Evolutionary conservation across 2,888 invertebrate genomes (phyloP).

Genomic region (Geotrupes spiniger): DNA sequence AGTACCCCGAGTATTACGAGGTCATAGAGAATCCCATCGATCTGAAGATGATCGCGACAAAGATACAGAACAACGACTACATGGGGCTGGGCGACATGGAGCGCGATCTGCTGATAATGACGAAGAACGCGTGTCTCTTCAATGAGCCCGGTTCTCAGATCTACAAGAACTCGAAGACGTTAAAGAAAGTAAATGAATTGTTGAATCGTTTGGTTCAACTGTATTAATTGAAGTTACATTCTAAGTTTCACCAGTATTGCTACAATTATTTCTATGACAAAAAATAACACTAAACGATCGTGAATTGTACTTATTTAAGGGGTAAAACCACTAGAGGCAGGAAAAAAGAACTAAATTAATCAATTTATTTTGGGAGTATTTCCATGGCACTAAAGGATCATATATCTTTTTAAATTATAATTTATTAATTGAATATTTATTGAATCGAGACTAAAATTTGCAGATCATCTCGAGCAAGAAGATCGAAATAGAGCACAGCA

Average conservation of each 20-base stretch:
- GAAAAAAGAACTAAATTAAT: too few species aligned
- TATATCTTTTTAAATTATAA: not conserved
- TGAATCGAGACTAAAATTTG: constrained; percentile 23
- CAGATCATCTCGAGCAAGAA: constrained; percentile 66
- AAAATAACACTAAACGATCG: not conserved
- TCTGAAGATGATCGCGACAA: constrained; percentile 86
- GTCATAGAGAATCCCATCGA: constrained; percentile 94
- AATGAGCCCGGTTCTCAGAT: constrained; percentile 97
- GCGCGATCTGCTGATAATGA: constrained; percentile 85
- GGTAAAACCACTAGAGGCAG: not conserved
- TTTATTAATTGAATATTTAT: constrained; percentile 7
- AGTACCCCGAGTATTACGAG: constrained; percentile 94
- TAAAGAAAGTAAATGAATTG: constrained; percentile 80
- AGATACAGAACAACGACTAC: constrained; percentile 85
- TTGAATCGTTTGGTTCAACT: not conserved
- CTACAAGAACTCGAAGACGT: constrained; percentile 88
- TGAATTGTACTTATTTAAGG: not conserved
- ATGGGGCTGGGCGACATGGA: constrained; percentile 77
- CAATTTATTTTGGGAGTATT: too few species aligned
- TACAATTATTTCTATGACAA: too few species aligned
- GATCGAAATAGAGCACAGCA: constrained; percentile 70
- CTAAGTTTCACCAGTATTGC: too few species aligned
- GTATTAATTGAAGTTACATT: too few species aligned
- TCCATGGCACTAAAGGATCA: too few species aligned
- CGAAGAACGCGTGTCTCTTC: constrained; percentile 91